phyloP scores from a whole-genome alignment of 1,140 invertebrate genomes.

The Aphelinus certus region DNA sequence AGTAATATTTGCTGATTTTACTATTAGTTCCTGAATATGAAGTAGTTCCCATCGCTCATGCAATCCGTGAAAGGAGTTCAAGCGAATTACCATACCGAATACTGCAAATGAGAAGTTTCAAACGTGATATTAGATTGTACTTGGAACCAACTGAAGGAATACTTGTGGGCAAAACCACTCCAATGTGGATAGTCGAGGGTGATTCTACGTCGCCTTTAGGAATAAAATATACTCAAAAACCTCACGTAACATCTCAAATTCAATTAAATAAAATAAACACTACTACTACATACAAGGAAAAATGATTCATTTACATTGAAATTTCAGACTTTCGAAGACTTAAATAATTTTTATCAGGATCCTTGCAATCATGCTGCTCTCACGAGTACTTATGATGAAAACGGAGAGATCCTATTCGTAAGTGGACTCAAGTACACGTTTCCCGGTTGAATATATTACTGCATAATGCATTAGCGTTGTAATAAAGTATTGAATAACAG shows the following conservation, averaged over 20 bases:
- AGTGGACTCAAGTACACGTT: conserved; percentile 32
- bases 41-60: conserved; percentile 46
- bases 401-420: conserved; percentile 46
- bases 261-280: no score
- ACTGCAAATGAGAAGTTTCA: conserved; percentile 47
- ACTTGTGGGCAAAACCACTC: conserved; percentile 48
- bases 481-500: conserved; percentile 40
- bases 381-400: conserved; percentile 34
- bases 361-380: conserved; percentile 45
- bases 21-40: conserved; percentile 53
- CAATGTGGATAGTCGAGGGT: conserved; percentile 47
- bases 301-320: background rate
- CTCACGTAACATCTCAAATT: conserved; percentile 37
- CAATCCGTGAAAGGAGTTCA: conserved; percentile 8
- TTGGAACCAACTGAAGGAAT: conserved; percentile 50
- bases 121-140: conserved; percentile 45
- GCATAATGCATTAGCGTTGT: conserved; percentile 13
- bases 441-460: no score
- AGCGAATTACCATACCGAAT: conserved; percentile 11
- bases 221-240: conserved; percentile 45
- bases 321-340: conserved; percentile 41
- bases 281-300: no score
- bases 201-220: conserved; percentile 40
- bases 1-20: conserved; percentile 11
- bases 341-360: conserved; percentile 46